Evolutionary conservation across 2,113 vertebrate species (phyloP), one percentile per base, ranked within the genome.

Genomic region (Corythoichthys haematopterus): DNA sequence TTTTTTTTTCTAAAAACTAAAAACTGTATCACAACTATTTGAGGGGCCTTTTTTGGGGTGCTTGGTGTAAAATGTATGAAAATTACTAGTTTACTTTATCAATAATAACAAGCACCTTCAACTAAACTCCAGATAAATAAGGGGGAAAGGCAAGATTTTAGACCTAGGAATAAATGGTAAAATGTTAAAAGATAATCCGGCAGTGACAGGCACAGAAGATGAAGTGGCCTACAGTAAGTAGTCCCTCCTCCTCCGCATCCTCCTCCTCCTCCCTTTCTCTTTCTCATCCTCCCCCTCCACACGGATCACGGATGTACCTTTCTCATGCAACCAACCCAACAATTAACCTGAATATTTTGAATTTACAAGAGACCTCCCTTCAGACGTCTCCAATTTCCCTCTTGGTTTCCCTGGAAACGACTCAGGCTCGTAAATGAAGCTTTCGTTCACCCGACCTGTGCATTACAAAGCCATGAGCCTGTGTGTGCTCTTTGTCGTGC

Each of bases 401-500:
- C n/a, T 0, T 11, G 12, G 33, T 36, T 20, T 4, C 50, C 61
- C 56, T 6, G 47, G 61, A 65, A 48, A 37, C 40, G 38, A n/a
- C 10, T 35, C 51, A 2, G 33, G 11, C 28, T 16, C 16, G 38
- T 1, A 76, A 2, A 74, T 82, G 72, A 70, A 60, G 74, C 46
- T 35, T 15, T 53, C 37, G 10, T 56, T 78, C 8, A 48, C 59
- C 28, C 5, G 65, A 65, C 74, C 71, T 3, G 45, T 65, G 76
- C 77, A 69, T 79, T 66, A 80, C 68, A 77, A 53, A 83, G 81
- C 84, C 74, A 87, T 85, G 74, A 78, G 74, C 48, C 75, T 81
- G 13, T 88, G 88, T 85, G 68, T 90, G 68, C 70, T 91, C 46
- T 45, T 76, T 35, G 84, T 84, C 43, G 65, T 90, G 20, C 80